These are phyloP conservation scores for Brachyopa scutellaris DNA, from an alignment of 2,888 invertebrate genomes.

Conservation along the genomic window DNA sequence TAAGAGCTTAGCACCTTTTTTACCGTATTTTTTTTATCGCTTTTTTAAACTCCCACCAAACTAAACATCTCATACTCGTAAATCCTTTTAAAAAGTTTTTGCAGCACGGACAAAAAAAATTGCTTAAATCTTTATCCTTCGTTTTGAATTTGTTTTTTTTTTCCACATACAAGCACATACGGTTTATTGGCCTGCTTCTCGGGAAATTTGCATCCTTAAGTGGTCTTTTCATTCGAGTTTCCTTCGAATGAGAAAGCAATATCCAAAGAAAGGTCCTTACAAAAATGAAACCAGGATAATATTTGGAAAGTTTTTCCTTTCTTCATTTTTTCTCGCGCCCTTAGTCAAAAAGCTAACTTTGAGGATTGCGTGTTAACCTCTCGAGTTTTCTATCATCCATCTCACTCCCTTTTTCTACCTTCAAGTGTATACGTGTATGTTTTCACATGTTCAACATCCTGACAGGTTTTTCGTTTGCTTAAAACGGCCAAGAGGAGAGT, in stretches of 20 bases:
- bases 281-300: constrained; percentile 5
- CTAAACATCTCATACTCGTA: constrained; percentile 37
- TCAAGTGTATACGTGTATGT: background rate
- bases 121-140: constrained; percentile 19
- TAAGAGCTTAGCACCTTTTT: constrained; percentile 23
- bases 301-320: constrained; percentile 63
- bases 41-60: background rate
- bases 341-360: constrained; percentile 40
- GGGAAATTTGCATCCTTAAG: constrained; percentile 70
- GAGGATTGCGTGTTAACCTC: constrained; percentile 68
- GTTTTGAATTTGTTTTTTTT: constrained; percentile 8
- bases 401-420: background rate
- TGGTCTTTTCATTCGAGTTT: constrained; percentile 65
- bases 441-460: constrained; percentile 51
- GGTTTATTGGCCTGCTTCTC: constrained; percentile 68
- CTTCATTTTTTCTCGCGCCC: background rate
- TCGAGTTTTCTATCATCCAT: constrained; percentile 55
- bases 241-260: constrained; percentile 53
- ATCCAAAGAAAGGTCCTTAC: constrained; percentile 25
- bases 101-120: constrained; percentile 9
- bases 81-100: constrained; percentile 48
- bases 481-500: background rate
- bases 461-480: constrained; percentile 57
- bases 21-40: background rate
- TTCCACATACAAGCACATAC: constrained; percentile 53